A percentile compares a stretch with the other conserved stretches of the same genome.
These are phyloP conservation scores for Meteorus colon DNA, from an alignment of 2,888 invertebrate genomes.

Conservation along the genomic window DNA sequence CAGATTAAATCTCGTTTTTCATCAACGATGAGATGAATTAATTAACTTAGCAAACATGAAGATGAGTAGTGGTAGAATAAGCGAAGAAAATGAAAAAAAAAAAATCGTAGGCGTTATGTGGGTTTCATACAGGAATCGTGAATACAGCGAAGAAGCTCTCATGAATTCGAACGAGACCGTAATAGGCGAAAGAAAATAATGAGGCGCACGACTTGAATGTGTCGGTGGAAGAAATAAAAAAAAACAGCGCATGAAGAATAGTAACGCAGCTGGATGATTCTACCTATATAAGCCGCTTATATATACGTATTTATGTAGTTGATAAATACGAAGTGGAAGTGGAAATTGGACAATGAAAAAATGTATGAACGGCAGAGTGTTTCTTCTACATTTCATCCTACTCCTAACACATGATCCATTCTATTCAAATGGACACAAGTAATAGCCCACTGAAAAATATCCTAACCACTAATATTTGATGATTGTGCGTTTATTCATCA, in stretches of 20 bases:
- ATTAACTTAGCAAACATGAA: not conserved
- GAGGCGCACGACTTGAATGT: constrained; percentile 37
- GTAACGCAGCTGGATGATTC: not conserved
- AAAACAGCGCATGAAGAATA: not conserved
- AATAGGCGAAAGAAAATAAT: constrained; percentile 38
- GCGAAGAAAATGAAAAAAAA: not conserved
- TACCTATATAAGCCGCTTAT: not conserved
- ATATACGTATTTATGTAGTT: not conserved
- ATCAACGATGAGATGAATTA: not conserved
- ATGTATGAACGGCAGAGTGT: constrained; percentile 26
- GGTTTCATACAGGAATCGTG: constrained; percentile 18
- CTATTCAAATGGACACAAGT: constrained; percentile 31
- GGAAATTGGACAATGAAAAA: constrained; percentile 37
- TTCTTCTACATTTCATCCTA: constrained; percentile 15
- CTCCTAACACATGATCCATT: constrained; percentile 23
- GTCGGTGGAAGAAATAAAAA: constrained; percentile 20
- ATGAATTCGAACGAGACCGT: constrained; percentile 38
- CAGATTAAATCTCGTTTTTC: not conserved
- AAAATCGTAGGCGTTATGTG: constrained; percentile 31
- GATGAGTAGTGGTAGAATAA: not conserved
- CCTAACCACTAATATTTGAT: constrained; percentile 15
- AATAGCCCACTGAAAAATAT: not conserved
- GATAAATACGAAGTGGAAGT: not conserved
- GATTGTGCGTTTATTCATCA: not conserved
- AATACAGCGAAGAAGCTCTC: constrained; percentile 25